Percentiles rank a stretch among this genome's conserved stretches.
phyloP scores from a whole-genome alignment of 1,140 invertebrate species.

The Macrobrachium rosenbergii region DNA sequence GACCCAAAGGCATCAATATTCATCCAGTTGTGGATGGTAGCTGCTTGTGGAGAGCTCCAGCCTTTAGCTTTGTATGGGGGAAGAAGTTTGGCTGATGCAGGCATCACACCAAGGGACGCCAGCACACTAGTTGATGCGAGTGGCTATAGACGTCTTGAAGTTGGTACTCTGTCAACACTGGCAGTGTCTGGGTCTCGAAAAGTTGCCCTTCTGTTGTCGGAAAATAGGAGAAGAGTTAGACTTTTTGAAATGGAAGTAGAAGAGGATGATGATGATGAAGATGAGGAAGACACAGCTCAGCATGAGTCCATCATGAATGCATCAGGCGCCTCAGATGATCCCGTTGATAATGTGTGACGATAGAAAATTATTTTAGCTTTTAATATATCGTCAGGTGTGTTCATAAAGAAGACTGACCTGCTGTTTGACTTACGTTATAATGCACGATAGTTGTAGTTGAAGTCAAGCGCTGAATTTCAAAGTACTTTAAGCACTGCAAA shows the following conservation, averaged over 20 bases:
- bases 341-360: slow-evolving; percentile 32
- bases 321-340: slow-evolving; percentile 56
- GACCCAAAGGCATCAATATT: slow-evolving; percentile 57
- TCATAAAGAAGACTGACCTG: too few species aligned
- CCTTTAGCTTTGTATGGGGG: slow-evolving; percentile 41
- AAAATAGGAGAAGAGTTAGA: slow-evolving; percentile 83
- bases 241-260: slow-evolving; percentile 90
- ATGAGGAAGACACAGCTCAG: slow-evolving; percentile 75
- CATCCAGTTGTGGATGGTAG: slow-evolving; percentile 46
- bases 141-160: slow-evolving; percentile 70
- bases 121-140: slow-evolving; percentile 67
- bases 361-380: not conserved
- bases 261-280: slow-evolving; percentile 85
- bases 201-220: slow-evolving; percentile 87
- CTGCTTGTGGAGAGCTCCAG: slow-evolving; percentile 41
- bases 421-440: too few species aligned
- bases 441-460: too few species aligned
- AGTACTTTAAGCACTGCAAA: too few species aligned
- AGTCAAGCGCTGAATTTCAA: too few species aligned
- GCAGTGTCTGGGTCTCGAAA: slow-evolving; percentile 90
- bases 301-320: slow-evolving; percentile 58
- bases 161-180: slow-evolving; percentile 70
- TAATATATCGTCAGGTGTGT: not conserved
- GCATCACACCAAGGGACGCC: slow-evolving; percentile 66
- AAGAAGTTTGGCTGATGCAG: slow-evolving; percentile 50